A percentile compares a stretch with the other conserved stretches of the same genome.
phyloP scores from a whole-genome alignment of 2,113 vertebrate species.

The Gopherus evgoodei region DNA sequence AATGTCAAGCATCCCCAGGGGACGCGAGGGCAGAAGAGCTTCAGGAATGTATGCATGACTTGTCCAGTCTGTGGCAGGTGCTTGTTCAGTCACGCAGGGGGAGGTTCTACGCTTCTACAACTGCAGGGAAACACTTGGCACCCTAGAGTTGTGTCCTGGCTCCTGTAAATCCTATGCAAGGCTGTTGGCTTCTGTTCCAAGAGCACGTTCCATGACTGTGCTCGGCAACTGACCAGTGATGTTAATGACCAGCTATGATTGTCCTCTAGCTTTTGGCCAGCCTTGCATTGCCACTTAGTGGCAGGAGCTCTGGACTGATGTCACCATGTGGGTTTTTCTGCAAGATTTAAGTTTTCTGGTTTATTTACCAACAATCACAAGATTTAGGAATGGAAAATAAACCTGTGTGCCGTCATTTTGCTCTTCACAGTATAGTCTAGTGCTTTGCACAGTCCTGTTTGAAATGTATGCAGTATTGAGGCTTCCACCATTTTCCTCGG shows the following conservation, averaged over 20 bases:
- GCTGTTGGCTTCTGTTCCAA: background rate
- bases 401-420: background rate
- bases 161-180: background rate
- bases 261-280: background rate
- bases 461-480: accelerated
- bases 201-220: background rate
- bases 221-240: background rate
- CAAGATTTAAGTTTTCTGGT: background rate
- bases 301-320: background rate
- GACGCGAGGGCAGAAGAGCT: background rate
- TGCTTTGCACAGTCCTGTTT: accelerated
- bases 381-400: background rate
- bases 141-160: background rate
- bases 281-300: constrained; percentile 66
- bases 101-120: background rate
- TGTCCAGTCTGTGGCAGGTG: background rate
- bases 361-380: background rate
- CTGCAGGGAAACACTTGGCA: background rate
- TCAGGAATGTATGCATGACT: background rate
- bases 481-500: background rate
- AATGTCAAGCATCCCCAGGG: background rate
- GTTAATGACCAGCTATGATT: background rate
- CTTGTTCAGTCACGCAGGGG: accelerated
- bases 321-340: background rate
- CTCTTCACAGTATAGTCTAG: background rate